A percentile compares a stretch with the other conserved stretches of the same genome.
Evolutionary conservation across 2,113 vertebrate genomes (phyloP).

Genomic region (Empidonax traillii): DNA sequence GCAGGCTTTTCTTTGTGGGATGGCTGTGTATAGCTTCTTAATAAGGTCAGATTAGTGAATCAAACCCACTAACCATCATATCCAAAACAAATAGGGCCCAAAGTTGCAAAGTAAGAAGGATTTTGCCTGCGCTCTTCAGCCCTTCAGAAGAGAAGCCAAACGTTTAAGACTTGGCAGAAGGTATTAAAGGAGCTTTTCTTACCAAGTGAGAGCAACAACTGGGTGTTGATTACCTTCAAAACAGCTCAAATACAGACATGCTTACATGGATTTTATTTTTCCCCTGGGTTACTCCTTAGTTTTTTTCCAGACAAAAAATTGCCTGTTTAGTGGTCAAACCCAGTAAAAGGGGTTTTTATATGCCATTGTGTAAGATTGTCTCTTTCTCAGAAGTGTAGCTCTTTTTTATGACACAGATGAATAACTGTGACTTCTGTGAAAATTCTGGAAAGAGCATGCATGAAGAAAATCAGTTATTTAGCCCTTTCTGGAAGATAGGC

Average conservation of each 20-base stretch:
- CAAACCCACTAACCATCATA: not conserved
- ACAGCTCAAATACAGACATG: not conserved
- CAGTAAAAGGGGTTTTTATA: not conserved
- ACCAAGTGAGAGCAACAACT: not conserved
- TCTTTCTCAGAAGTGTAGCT: not conserved
- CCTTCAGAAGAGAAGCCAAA: constrained; percentile 54
- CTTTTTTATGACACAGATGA: not conserved
- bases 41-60: not conserved
- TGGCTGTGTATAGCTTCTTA: not conserved
- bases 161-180: constrained; percentile 27
- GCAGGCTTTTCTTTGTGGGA: not conserved
- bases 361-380: not conserved
- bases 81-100: constrained; percentile 6
- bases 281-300: not conserved
- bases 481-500: not conserved
- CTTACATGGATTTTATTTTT: not conserved
- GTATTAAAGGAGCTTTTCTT: constrained; percentile 27
- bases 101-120: constrained; percentile 9
- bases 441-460: constrained; percentile 3
- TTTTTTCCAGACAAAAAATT: not conserved
- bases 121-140: constrained; percentile 4
- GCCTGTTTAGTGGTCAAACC: not conserved
- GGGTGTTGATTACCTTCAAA: constrained; percentile 10
- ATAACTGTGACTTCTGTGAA: not conserved
- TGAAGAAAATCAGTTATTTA: constrained; percentile 4